Percentiles rank a stretch among this genome's conserved stretches.
Evolutionary conservation across 2,113 vertebrate species (phyloP).

Genomic region (Oxyruncus cristatus): DNA sequence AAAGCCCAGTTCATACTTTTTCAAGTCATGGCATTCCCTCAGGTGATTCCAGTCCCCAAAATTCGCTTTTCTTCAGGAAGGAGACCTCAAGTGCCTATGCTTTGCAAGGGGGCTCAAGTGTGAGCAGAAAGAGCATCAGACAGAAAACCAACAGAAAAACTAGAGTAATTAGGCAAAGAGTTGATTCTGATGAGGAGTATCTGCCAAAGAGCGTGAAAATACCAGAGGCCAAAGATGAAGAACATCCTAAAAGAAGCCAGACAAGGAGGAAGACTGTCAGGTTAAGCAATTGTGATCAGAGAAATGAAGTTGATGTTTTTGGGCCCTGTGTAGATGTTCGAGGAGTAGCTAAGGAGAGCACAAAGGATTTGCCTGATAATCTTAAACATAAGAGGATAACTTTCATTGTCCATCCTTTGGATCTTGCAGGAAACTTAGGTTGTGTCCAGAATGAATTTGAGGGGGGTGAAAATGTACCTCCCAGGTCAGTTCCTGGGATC

Average conservation of each 20-base stretch:
- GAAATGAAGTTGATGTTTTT: not conserved
- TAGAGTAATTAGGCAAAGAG: not conserved
- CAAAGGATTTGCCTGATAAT: not conserved
- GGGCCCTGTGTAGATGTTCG: not conserved
- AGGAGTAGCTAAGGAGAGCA: not conserved
- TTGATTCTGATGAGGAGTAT: not conserved
- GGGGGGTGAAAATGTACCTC: not conserved
- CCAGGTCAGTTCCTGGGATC: not conserved
- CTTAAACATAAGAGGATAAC: not conserved
- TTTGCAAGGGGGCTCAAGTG: not conserved
- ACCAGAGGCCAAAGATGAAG: not conserved
- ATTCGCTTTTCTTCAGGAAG: not conserved
- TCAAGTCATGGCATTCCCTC: not conserved
- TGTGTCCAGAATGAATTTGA: not conserved
- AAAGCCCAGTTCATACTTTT: not conserved
- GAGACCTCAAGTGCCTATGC: not conserved
- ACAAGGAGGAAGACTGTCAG: not conserved
- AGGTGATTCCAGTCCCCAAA: not conserved
- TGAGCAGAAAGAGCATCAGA: not conserved
- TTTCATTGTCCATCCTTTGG: not conserved
- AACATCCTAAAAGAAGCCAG: not conserved
- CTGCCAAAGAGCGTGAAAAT: not conserved
- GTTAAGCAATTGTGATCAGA: not conserved
- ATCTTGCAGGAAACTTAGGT: not conserved
- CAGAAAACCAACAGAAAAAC: conserved; percentile 26